Percentiles rank a stretch among this genome's conserved stretches.
These are phyloP conservation scores for Ancistrus triradiatus DNA, from an alignment of 2,113 vertebrate genomes.

Conservation along the genomic window DNA sequence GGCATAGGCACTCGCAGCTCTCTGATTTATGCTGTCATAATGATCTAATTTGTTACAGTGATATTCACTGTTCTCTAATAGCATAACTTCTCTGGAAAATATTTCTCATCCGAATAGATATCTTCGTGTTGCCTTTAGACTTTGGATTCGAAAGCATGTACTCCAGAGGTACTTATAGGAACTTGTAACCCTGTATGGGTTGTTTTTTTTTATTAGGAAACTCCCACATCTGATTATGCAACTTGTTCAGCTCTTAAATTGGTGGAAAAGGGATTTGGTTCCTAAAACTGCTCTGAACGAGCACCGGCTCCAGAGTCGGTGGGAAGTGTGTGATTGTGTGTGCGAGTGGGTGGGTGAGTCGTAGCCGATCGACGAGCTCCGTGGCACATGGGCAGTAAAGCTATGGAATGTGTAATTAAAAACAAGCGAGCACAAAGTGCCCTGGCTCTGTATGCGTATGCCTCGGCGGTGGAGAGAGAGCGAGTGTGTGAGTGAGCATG, in stretches of 20 bases:
- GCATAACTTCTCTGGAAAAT: too few species aligned
- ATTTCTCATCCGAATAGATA: too few species aligned
- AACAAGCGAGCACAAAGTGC: slow-evolving; percentile 42
- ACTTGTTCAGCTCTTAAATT: neutral
- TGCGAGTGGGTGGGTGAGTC: neutral
- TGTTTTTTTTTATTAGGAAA: neutral
- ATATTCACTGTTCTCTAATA: too few species aligned
- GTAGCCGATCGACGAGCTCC: slow-evolving; percentile 7
- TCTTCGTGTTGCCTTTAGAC: too few species aligned
- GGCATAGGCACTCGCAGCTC: too few species aligned
- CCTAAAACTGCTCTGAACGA: neutral
- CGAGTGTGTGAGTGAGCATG: slow-evolving; percentile 11
- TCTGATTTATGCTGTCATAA: too few species aligned
- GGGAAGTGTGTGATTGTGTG: slow-evolving; percentile 1
- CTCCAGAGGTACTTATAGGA: neutral
- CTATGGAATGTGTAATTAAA: slow-evolving; percentile 52
- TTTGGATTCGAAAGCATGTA: too few species aligned
- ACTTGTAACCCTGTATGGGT: neutral
- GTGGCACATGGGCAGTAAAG: slow-evolving; percentile 33
- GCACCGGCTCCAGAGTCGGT: neutral
- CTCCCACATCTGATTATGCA: neutral
- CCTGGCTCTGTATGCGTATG: slow-evolving; percentile 13
- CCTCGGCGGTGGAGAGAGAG: slow-evolving; percentile 9
- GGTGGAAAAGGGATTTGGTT: neutral
- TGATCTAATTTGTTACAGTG: too few species aligned